Conservation (phyloP, 2,888 invertebrate species). For the Drosophila prolongata region DNA sequence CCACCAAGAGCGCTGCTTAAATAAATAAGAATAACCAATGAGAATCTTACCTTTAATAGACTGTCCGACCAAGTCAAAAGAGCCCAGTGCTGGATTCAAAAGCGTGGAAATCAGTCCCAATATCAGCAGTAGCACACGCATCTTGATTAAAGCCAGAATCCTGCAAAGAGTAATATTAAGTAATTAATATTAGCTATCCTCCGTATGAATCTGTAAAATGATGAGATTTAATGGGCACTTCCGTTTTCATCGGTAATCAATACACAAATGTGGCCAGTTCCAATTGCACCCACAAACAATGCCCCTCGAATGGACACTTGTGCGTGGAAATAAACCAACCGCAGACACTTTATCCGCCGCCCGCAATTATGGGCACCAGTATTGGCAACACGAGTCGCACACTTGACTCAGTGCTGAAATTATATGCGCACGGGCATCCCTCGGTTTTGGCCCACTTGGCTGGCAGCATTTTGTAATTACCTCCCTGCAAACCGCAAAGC, state of each 20-base stretch:
- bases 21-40: no score
- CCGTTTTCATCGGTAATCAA: conserved; percentile 17
- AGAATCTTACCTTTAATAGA: conserved; percentile 77
- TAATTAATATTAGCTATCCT: background rate
- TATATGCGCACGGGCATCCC: conserved; percentile 32
- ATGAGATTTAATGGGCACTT: conserved; percentile 9
- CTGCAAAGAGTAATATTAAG: conserved; percentile 31
- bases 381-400: conserved; percentile 57
- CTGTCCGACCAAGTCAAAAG: conserved; percentile 70
- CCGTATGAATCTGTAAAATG: conserved; percentile 7
- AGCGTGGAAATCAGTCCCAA: conserved; percentile 30
- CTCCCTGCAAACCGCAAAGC: conserved; percentile 23
- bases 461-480: conserved; percentile 48
- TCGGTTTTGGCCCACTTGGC: conserved; percentile 33
- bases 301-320: conserved; percentile 16
- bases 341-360: conserved; percentile 56
- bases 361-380: conserved; percentile 66
- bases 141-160: conserved; percentile 27
- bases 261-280: conserved; percentile 14
- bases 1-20: no score
- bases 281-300: conserved; percentile 9
- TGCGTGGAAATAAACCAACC: conserved; percentile 52
- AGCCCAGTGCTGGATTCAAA: conserved; percentile 25
- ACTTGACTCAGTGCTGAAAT: conserved; percentile 40
- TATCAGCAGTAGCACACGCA: conserved; percentile 48